Percentiles rank a stretch among this genome's conserved stretches.
These are phyloP conservation scores for Sisor rabdophorus DNA, from an alignment of 2,113 vertebrate species.

Conservation along the genomic window DNA sequence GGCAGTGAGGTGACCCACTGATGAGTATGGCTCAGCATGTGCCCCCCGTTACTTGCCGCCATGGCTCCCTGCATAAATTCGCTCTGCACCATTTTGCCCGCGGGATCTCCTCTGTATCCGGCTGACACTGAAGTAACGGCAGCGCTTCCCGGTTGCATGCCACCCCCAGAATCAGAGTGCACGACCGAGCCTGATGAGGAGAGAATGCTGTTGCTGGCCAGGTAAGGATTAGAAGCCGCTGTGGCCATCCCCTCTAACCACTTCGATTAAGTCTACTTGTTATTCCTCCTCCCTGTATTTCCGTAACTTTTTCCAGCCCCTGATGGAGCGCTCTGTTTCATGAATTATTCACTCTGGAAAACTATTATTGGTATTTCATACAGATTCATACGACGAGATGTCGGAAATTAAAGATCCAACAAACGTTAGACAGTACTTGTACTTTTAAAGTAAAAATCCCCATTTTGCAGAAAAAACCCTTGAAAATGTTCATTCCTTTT, in stretches of 20 bases:
- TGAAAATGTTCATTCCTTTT: constrained; percentile 26
- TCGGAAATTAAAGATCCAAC: constrained; percentile 33
- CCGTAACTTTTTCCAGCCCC: constrained; percentile 51
- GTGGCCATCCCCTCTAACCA: constrained; percentile 82
- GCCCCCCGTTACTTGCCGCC: constrained; percentile 87
- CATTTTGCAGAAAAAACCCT: constrained; percentile 8
- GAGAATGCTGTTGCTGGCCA: constrained; percentile 82
- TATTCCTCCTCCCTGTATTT: constrained; percentile 50
- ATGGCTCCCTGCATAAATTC: constrained; percentile 94
- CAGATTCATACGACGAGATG: constrained; percentile 34
- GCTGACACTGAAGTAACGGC: constrained; percentile 79
- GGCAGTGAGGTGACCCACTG: constrained; percentile 93
- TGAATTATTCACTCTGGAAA: constrained; percentile 53
- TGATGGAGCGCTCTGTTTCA: constrained; percentile 59
- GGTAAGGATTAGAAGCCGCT: constrained; percentile 87
- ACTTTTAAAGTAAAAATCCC: constrained; percentile 43
- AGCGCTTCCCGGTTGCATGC: constrained; percentile 81
- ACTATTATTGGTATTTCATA: constrained; percentile 45
- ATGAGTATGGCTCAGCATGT: constrained; percentile 92
- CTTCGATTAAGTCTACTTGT: constrained; percentile 52
- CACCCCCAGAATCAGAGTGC: constrained; percentile 81
- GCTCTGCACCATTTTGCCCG: constrained; percentile 89
- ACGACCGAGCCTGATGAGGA: constrained; percentile 79
- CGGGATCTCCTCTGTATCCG: constrained; percentile 83
- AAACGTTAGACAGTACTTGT: constrained; percentile 23